Conservation (phyloP, 92 coral and sea anemone genomes). For the Pocillopora meandrina region DNA sequence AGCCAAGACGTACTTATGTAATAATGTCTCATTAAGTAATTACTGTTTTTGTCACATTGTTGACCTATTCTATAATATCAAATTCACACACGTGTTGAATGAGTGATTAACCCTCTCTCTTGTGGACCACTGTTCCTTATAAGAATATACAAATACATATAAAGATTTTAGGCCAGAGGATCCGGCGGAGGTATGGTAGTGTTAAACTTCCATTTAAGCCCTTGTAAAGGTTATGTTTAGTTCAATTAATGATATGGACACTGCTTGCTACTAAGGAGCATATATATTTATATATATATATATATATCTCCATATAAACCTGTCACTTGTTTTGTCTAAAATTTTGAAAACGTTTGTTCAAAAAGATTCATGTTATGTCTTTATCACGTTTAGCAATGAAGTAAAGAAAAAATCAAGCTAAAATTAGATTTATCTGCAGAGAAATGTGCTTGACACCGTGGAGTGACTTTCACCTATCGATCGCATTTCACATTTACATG, state of each 20-base stretch:
- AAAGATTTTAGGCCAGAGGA: too few relatives aligned
- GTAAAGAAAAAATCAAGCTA: not conserved
- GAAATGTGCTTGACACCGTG: not conserved
- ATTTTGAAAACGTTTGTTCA: not conserved
- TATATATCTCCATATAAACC: too few relatives aligned
- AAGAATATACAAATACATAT: not conserved
- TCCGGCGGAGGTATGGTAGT: conserved; percentile 13
- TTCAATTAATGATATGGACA: not conserved
- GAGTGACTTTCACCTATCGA: not conserved
- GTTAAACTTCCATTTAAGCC: not conserved
- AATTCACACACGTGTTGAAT: conserved; percentile 35
- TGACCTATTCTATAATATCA: conserved; percentile 45
- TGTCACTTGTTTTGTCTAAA: conserved; percentile 14
- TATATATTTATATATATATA: not conserved
- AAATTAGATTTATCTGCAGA: not conserved
- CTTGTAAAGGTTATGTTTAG: too few relatives aligned
- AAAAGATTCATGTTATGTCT: not conserved
- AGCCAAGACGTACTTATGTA: not conserved
- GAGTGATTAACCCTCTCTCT: conserved; percentile 12
- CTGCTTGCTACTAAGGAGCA: not conserved
- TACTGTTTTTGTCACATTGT: conserved; percentile 41
- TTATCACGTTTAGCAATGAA: not conserved
- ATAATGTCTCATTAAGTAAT: conserved; percentile 33
- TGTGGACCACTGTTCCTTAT: conserved; percentile 4
- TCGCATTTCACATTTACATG: not conserved